Percentiles rank a stretch among this genome's conserved stretches.
These are phyloP conservation scores for Paramuricea clavata DNA, from an alignment of 92 coral and sea anemone species.

Conservation along the genomic window DNA sequence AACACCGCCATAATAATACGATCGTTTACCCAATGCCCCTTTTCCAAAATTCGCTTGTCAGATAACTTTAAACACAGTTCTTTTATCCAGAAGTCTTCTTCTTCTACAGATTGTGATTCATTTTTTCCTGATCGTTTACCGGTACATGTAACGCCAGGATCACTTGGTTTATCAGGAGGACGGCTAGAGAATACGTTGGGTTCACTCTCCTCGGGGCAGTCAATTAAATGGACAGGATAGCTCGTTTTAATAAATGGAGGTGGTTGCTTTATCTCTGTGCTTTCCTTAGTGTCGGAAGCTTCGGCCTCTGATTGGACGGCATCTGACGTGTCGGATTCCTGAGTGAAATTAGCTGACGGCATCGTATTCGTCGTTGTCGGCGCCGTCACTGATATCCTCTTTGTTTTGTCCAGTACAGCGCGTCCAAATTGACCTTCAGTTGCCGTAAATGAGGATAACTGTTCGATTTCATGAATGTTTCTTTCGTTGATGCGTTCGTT, in stretches of 20 bases:
- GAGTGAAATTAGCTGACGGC: not conserved
- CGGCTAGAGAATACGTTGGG: not conserved
- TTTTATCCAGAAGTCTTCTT: not conserved
- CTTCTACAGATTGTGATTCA: too few species aligned
- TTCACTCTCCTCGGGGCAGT: not conserved
- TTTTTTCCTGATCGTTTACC: too few species aligned
- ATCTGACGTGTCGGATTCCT: not conserved
- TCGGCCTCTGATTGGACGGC: not conserved
- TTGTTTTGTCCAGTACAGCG: conserved; percentile 38
- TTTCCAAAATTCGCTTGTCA: conserved; percentile 45
- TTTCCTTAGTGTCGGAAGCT: not conserved
- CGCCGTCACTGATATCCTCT: not conserved
- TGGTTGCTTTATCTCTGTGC: not conserved
- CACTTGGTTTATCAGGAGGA: not conserved
- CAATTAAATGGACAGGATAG: not conserved
- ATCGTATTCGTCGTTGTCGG: not conserved
- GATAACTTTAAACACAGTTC: conserved; percentile 41
- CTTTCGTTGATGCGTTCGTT: conserved; percentile 44
- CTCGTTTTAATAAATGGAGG: not conserved
- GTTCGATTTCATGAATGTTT: not conserved
- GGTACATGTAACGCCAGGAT: not conserved
- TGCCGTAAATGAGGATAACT: not conserved
- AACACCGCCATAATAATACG: conserved; percentile 36
- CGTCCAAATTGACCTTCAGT: conserved; percentile 56
- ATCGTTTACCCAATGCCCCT: conserved; percentile 57